Conservation (phyloP, 2,888 invertebrate genomes). For the Eumacrocentrus americanus region DNA sequence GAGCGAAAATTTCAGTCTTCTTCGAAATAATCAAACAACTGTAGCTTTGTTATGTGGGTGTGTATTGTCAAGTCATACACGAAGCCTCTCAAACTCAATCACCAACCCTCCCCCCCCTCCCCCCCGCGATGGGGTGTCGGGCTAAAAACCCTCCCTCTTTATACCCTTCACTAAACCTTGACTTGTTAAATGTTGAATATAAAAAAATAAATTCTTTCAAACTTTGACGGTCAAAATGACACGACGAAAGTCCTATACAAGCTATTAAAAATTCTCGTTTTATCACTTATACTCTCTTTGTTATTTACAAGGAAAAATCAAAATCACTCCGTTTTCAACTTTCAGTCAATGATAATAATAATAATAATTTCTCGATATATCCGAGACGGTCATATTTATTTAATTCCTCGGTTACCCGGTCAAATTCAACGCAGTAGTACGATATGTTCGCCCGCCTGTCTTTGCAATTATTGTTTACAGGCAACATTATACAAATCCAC, state of each 20-base stretch:
- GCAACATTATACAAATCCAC: conserved; percentile 35
- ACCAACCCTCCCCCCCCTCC: not conserved
- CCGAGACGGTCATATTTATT: too few relatives aligned
- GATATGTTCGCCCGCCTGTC: conserved; percentile 18
- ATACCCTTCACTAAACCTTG: conserved; percentile 12
- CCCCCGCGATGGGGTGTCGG: conserved; percentile 30
- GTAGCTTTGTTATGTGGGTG: not conserved
- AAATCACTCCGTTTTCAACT: not conserved
- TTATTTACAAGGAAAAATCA: not conserved
- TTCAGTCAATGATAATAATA: too few relatives aligned
- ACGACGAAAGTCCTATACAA: too few relatives aligned
- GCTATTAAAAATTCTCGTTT: conserved; percentile 23
- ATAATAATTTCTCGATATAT: conserved; percentile 20
- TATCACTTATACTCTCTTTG: conserved; percentile 11
- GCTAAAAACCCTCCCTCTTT: conserved; percentile 5
- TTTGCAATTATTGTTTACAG: conserved; percentile 6
- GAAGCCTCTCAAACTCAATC: not conserved
- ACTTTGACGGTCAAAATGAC: conserved; percentile 45
- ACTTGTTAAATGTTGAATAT: conserved; percentile 29
- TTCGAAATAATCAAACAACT: conserved; percentile 38
- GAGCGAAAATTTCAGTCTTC: conserved; percentile 44
- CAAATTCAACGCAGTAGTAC: conserved; percentile 1
- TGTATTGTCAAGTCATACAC: conserved; percentile 21
- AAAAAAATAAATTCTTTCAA: conserved; percentile 55
- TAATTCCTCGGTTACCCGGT: conserved; percentile 12